Percentiles rank a stretch among this genome's conserved stretches.
Evolutionary conservation across 2,113 vertebrate genomes (phyloP).

Genomic region (Pholis gunnellus): DNA sequence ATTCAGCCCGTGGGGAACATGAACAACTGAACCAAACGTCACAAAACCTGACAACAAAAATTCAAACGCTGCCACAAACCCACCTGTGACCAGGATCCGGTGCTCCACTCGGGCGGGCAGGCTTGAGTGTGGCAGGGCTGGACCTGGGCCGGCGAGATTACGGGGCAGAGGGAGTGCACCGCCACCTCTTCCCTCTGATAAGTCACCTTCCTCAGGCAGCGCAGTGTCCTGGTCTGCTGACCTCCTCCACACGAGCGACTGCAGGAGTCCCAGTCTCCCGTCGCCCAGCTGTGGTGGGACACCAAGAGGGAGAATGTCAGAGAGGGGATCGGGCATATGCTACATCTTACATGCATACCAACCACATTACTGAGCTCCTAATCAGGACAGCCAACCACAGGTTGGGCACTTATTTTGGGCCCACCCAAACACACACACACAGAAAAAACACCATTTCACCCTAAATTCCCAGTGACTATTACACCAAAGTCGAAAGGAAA

Average conservation of each 20-base stretch:
- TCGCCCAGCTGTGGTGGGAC: conserved; percentile 86
- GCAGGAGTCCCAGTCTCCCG: conserved; percentile 90
- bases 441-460: conserved; percentile 23
- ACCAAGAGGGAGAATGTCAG: neutral
- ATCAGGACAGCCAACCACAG: conserved; percentile 44
- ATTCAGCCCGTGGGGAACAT: neutral
- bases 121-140: conserved; percentile 89
- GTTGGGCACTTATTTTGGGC: conserved; percentile 43
- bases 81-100: conserved; percentile 94
- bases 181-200: conserved; percentile 89
- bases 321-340: neutral
- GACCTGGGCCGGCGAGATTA: conserved; percentile 87
- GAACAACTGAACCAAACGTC: neutral
- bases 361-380: conserved; percentile 40
- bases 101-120: conserved; percentile 93
- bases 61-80: conserved; percentile 30
- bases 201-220: conserved; percentile 90
- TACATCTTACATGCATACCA: neutral
- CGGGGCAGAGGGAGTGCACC: conserved; percentile 89
- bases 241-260: conserved; percentile 91
- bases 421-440: neutral
- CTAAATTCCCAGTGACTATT: conserved; percentile 2
- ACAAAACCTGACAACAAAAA: neutral
- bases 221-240: conserved; percentile 88
- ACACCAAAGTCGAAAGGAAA: neutral